Conservation (phyloP, 2,113 vertebrate species). For the Oceanodroma tethys region DNA sequence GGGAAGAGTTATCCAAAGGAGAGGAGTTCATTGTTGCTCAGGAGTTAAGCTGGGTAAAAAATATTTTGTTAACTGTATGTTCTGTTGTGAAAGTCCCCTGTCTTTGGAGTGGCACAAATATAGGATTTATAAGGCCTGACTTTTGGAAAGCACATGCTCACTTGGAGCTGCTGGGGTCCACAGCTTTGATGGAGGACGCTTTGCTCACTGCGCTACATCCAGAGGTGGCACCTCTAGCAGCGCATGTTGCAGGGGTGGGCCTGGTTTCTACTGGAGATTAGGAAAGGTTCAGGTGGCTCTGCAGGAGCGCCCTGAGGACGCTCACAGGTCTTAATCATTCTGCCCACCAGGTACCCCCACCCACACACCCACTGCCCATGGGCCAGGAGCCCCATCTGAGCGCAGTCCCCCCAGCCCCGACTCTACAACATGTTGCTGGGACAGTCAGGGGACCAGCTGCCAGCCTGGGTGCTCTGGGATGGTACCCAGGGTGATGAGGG, state of each 20-base stretch:
- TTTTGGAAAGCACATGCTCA: rapidly evolving
- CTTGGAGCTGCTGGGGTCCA: neutral
- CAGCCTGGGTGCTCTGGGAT: neutral
- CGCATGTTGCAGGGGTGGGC: rapidly evolving
- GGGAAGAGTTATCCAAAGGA: neutral
- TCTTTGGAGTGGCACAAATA: neutral
- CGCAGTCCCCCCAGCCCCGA: neutral
- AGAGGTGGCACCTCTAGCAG: neutral
- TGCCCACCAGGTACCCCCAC: neutral
- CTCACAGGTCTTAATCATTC: neutral
- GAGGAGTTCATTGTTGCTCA: neutral
- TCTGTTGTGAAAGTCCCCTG: neutral
- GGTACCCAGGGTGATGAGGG: neutral
- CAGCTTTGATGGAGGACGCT: neutral
- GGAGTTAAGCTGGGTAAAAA: neutral
- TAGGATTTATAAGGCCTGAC: neutral
- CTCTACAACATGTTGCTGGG: neutral
- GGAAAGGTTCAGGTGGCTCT: neutral
- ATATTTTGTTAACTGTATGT: neutral
- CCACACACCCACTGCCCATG: neutral
- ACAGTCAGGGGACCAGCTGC: neutral
- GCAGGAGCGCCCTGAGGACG: neutral
- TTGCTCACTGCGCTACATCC: neutral
- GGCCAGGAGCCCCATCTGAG: neutral
- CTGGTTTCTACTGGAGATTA: neutral